Conservation (phyloP, 2,797 vertebrate genomes). For the Acanthurus leucopareius region DNA sequence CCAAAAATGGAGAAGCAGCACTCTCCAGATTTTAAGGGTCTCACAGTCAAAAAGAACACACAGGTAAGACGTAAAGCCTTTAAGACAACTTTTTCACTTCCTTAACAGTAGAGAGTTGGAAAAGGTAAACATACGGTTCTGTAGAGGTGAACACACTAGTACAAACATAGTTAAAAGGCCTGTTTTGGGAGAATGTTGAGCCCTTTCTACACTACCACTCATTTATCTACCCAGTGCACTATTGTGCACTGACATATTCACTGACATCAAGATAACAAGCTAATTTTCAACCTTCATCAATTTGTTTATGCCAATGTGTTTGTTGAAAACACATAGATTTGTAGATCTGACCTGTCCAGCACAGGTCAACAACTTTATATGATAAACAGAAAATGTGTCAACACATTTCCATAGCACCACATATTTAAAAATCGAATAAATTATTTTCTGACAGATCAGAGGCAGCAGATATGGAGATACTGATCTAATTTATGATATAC, state of each 20-base stretch:
- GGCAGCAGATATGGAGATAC: background rate
- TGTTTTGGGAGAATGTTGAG: constrained; percentile 41
- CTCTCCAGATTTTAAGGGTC: constrained; percentile 28
- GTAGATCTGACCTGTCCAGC: constrained; percentile 7
- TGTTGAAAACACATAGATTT: constrained; percentile 2
- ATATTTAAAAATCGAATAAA: constrained; percentile 19
- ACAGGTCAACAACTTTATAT: background rate
- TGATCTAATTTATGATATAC: background rate
- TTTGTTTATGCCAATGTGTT: background rate
- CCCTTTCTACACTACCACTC: constrained; percentile 39
- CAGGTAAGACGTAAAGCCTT: constrained; percentile 19
- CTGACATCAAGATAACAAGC: background rate
- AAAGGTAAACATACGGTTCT: constrained; percentile 44
- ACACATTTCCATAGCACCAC: constrained; percentile 50
- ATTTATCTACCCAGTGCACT: background rate
- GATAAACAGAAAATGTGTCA: constrained; percentile 11
- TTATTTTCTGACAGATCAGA: background rate
- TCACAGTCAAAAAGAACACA: constrained; percentile 24
- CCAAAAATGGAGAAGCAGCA: constrained; percentile 33
- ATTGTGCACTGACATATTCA: constrained; percentile 12
- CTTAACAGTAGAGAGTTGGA: constrained; percentile 12
- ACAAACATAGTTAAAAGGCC: constrained; percentile 21
- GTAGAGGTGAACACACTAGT: constrained; percentile 31
- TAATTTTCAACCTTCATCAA: background rate
- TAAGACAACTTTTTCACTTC: constrained; percentile 20